Percentiles rank a stretch among this genome's conserved stretches.
Evolutionary conservation across 2,888 invertebrate genomes (phyloP).

Genomic region (Cosmia trapezina): DNA sequence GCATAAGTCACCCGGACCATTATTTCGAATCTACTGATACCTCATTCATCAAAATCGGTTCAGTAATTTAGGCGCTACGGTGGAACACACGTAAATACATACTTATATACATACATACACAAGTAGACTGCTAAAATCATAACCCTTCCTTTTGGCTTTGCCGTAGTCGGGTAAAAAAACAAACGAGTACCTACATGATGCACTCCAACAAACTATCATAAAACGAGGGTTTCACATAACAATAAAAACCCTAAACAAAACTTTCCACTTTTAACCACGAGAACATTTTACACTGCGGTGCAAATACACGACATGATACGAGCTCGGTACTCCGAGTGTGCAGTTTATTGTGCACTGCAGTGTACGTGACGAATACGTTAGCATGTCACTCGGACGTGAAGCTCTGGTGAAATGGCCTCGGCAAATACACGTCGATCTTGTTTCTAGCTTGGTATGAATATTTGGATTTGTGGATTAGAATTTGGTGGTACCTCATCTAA

Average conservation of each 20-base stretch:
- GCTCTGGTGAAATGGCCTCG: constrained; percentile 35
- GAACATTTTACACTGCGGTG: constrained; percentile 54
- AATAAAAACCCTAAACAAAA: constrained; percentile 50
- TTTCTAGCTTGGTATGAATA: constrained; percentile 21
- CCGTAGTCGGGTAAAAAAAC: no score
- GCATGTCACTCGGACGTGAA: constrained; percentile 58
- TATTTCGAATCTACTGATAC: no score
- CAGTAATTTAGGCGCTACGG: no score
- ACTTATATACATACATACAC: no score
- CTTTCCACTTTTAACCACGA: constrained; percentile 38
- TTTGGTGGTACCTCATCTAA: constrained; percentile 13
- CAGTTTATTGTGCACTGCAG: constrained; percentile 63
- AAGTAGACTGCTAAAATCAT: no score
- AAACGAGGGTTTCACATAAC: constrained; percentile 24
- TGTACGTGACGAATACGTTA: constrained; percentile 64
- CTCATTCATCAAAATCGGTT: no score
- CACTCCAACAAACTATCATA: constrained; percentile 31
- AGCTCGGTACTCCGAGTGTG: constrained; percentile 53
- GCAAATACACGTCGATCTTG: constrained; percentile 43
- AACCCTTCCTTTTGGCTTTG: no score
- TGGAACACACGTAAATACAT: no score
- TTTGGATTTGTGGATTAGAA: constrained; percentile 21
- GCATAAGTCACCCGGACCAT: no score
- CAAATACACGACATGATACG: constrained; percentile 49
- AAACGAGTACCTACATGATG: background rate